Percentiles rank a stretch among this genome's conserved stretches.
These are phyloP conservation scores for Colossoma macropomum DNA, from an alignment of 2,113 vertebrate genomes.

Conservation along the genomic window DNA sequence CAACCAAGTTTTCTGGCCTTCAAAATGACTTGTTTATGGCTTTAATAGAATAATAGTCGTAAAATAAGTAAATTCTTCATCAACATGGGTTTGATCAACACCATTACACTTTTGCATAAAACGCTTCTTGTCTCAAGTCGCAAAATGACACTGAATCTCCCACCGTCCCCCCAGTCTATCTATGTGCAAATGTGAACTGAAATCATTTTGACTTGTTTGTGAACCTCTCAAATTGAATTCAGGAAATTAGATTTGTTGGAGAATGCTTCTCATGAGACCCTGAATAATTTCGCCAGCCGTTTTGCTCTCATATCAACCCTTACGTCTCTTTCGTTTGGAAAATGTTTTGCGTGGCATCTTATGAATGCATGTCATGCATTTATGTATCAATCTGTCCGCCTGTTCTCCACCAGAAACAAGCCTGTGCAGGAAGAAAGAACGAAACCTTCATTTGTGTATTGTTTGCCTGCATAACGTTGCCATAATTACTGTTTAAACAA, in stretches of 20 bases:
- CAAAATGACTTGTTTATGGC: neutral
- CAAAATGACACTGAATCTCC: neutral
- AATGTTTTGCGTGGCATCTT: conserved; percentile 3
- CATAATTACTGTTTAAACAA: neutral
- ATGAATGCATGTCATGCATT: neutral
- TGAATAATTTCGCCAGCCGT: neutral
- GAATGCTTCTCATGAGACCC: conserved; percentile 38
- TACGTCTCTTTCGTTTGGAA: neutral
- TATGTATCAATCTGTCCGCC: conserved; percentile 5
- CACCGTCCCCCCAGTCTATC: neutral
- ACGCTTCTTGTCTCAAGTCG: neutral
- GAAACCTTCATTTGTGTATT: neutral
- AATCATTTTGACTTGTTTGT: conserved; percentile 33
- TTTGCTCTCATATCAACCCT: neutral
- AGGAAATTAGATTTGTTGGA: conserved; percentile 42
- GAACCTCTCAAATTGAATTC: conserved; percentile 43
- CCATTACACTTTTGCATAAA: neutral
- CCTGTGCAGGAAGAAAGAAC: neutral
- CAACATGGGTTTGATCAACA: neutral
- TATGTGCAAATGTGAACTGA: conserved; percentile 20
- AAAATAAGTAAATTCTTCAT: neutral
- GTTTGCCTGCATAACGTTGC: neutral
- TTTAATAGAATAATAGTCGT: neutral
- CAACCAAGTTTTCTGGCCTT: neutral
- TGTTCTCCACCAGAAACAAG: neutral